Base-by-base conservation (phyloP, 2,113 vertebrate species). In the Thalassarche chlororhynchos region DNA sequence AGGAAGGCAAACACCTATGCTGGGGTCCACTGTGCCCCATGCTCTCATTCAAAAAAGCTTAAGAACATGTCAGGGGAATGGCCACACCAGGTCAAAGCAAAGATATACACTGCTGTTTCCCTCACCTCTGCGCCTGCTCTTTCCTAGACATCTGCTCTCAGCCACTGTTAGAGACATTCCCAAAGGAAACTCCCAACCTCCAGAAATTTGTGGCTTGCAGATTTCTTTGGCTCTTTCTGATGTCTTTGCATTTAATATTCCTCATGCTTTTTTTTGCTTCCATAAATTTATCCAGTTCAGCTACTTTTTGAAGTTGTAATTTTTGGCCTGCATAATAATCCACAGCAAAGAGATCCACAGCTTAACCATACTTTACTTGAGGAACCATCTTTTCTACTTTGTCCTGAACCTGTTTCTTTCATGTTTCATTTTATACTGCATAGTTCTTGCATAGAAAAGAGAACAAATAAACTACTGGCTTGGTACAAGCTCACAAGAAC, bases 1-100 rank as follows among this genome's bases (percentile, higher is more conserved):
- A 84, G 29, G 26, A 44, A 78, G 61, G 32, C 40, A 94, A 93
- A 82, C 20, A 55, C 29, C 60, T 84, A 10, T 6, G 2, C 2
- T 9, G 5, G 10, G 7, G 60, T 78, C 21, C 60, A 19, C 23
- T 78, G 58, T 34, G 10, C 17, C 61, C 0, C 5, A 54, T 0
- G 0, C 32, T 68, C 14, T 10, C 11, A 28, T 21, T 51, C 25
- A 42, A 38, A 84, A 85, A 57, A 72, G 8, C 25, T 89, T 49
- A 25, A 61, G 40, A 54, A 36, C 14, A 2, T 16, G 38, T 25
- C 40, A 34, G 28, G 21, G 11, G 1, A 6, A 54, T 28, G 38
- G 49, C 21, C 62, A 40, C 15, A 49, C 5, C 25, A 68, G 42
- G 19, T 55, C 44, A 86, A 83, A 92, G 8, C 19, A 79, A 82